Conservation (phyloP, 1,140 invertebrate genomes). For the Tetragnatha versicolor region DNA sequence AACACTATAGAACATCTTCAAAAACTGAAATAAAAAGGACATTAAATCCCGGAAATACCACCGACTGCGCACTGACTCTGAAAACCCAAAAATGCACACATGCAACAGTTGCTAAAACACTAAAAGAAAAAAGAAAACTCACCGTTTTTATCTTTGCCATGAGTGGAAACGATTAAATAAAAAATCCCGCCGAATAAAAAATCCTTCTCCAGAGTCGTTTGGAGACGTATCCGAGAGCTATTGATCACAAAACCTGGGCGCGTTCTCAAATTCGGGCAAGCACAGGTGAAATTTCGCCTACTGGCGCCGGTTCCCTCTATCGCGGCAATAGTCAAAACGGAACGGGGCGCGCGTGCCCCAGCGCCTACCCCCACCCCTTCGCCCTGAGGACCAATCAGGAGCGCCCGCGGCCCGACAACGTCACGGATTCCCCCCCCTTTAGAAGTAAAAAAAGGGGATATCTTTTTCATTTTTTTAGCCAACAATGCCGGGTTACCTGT, state of each 20-base stretch:
- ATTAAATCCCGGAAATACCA: no score
- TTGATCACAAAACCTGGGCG: background rate
- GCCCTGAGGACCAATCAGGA: background rate
- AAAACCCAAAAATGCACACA: no score
- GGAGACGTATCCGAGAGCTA: background rate
- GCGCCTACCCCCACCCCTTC: background rate
- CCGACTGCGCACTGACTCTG: no score
- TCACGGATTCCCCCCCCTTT: no score
- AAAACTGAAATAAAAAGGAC: no score
- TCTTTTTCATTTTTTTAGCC: no score
- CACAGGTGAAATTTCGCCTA: slow-evolving; percentile 26
- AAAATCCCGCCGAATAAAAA: background rate
- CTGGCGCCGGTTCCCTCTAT: background rate
- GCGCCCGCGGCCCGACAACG: background rate
- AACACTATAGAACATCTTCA: no score
- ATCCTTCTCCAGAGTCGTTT: background rate
- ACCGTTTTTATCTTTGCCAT: slow-evolving; percentile 14
- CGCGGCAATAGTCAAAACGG: background rate
- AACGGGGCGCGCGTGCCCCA: background rate
- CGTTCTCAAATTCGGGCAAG: background rate
- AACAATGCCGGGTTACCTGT: no score
- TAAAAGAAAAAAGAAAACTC: background rate
- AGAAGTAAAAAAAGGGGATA: no score
- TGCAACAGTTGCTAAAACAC: slow-evolving; percentile 2
- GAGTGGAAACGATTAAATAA: background rate